phyloP scores from a whole-genome alignment of 2,113 vertebrate genomes.

The Aythya baeri region DNA sequence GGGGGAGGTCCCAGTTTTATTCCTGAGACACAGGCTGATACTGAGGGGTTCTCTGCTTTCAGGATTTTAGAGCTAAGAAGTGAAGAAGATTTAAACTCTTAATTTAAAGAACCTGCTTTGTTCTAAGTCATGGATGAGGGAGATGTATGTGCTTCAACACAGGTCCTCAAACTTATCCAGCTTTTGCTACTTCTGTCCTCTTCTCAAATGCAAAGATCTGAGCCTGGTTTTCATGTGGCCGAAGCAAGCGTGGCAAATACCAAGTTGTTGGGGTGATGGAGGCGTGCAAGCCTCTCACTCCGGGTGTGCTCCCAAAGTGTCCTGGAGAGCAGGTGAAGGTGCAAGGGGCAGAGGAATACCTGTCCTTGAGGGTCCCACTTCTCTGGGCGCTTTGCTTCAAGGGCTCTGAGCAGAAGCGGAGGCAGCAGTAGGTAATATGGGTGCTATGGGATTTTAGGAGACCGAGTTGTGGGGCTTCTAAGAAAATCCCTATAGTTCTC shows the following conservation, averaged over 20 bases:
- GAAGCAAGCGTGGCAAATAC: not conserved
- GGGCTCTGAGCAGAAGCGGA: not conserved
- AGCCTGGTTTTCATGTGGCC: not conserved
- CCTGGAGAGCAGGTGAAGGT: not conserved
- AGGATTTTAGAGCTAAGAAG: not conserved
- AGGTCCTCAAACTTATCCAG: not conserved
- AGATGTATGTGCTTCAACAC: not conserved
- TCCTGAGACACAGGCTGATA: not conserved
- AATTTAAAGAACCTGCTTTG: not conserved
- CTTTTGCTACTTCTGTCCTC: not conserved
- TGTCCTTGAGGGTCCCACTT: not conserved
- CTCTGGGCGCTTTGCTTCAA: not conserved
- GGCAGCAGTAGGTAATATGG: not conserved
- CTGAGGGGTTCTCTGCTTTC: not conserved
- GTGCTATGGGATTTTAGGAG: not conserved
- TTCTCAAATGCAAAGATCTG: not conserved
- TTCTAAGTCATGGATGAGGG: not conserved
- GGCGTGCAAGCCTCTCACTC: not conserved
- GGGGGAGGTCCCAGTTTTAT: no score
- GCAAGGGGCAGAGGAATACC: not conserved
- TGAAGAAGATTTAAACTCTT: not conserved
- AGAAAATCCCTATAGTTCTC: not conserved
- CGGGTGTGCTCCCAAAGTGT: rapidly evolving
- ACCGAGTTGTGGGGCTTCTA: not conserved
- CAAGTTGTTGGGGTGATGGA: not conserved